phyloP scores from a whole-genome alignment of 1,140 invertebrate species.

The Hyles vespertilio region DNA sequence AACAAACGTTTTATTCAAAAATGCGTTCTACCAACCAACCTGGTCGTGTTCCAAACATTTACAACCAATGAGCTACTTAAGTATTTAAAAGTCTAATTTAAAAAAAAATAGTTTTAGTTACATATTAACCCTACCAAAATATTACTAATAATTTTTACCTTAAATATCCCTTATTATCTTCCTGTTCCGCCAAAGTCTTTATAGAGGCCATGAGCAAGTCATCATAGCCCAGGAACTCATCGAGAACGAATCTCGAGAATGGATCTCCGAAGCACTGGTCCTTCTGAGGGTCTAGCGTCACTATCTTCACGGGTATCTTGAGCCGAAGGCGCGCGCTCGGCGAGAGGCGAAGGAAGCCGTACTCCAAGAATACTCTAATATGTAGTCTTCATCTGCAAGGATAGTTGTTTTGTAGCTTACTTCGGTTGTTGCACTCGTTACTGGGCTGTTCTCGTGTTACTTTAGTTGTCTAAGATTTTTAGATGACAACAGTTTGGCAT shows the following conservation, averaged over 20 bases:
- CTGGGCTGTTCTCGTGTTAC: no score
- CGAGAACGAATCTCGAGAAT: conserved; percentile 92
- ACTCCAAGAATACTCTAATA: conserved; percentile 98
- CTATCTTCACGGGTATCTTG: conserved; percentile 95
- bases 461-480: no score
- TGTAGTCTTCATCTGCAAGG: conserved; percentile 93
- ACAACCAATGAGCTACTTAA: no score
- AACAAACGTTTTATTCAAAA: no score
- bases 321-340: conserved; percentile 88
- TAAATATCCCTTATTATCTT: conserved; percentile 96
- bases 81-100: no score
- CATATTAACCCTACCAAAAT: no score
- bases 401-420: neutral
- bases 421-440: no score
- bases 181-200: conserved; percentile 94
- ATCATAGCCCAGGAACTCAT: conserved; percentile 96
- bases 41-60: no score
- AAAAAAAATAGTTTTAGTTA: no score
- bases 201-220: conserved; percentile 97
- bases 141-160: conserved; percentile 73
- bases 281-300: conserved; percentile 91
- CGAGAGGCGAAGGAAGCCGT: conserved; percentile 95
- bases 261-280: conserved; percentile 96
- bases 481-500: no score
- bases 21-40: no score